Evolutionary conservation across 2,797 vertebrate genomes (phyloP), one percentile per base, ranked within the genome.

Genomic region (Gadopsis marmoratus): DNA sequence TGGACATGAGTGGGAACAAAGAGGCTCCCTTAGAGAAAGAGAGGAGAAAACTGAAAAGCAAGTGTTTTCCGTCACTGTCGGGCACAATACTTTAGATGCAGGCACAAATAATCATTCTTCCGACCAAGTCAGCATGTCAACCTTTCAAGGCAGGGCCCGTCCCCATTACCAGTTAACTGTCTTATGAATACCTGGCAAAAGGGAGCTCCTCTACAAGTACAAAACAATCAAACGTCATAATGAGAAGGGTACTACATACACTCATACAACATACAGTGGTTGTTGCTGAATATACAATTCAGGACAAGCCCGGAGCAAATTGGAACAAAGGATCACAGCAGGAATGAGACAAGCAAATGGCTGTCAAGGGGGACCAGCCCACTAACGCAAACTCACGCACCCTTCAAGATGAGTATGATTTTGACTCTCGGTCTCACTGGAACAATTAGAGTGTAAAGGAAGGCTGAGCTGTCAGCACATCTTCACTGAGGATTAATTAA

Each of bases 391-490:
- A 86, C 79, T 79, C 76, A 79, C 70, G 61, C 75, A 81, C 59
- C 74, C 84, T 85, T 92, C 81, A 89, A 79, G 77, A 82, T 66
- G 79, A 87, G 81, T 58, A 89, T 93, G 76, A 84, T 76, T 90
- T 84, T 85, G 80, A 89, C 74, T 83, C 81, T 85, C 65, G 74
- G 89, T 92, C 93, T 93, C 93, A 45, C 74, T 78, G 87, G 92
- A 91, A 92, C 90, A 93, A 93, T 93, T 92, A 93, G 71, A 74
- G 81, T 79, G 74, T 84, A 86, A 88, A 78, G 76, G 74, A 86
- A 89, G 84, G 82, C 86, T 90, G 89, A 88, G 88, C 78, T 87
- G 91, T 91, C 89, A 90, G 79, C 74, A 72, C 69, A 69, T 87
- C 85, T 86, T 86, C 81, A 83, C 82, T 58, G 66, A 87, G 76